A percentile compares a stretch with the other conserved stretches of the same genome.
Conservation (phyloP, 2,113 vertebrate species). For the human (Homo sapiens) region GRCh38 chr15:60757001-60757500, state of each 20-base stretch:
- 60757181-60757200: background rate
- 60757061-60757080: constrained; percentile 50
- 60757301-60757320: background rate
- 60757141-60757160: background rate
- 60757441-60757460: background rate
- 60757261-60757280: background rate
- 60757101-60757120: constrained; percentile 24
- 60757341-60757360: background rate
- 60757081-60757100: constrained; percentile 40
- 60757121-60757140: constrained; percentile 37
- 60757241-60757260: background rate
- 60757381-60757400: background rate
- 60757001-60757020: constrained; percentile 44
- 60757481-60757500: background rate
- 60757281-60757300: background rate
- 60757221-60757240: background rate
- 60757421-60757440: background rate
- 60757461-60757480: background rate
- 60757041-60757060: constrained; percentile 49
- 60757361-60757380: background rate
- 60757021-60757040: constrained; percentile 56
- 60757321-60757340: background rate
- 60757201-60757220: background rate
- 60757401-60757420: background rate
- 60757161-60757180: background rate